A percentile compares a stretch with the other conserved stretches of the same genome.
phyloP scores from a whole-genome alignment of 2,113 vertebrate genomes.

The Lynx canadensis region DNA sequence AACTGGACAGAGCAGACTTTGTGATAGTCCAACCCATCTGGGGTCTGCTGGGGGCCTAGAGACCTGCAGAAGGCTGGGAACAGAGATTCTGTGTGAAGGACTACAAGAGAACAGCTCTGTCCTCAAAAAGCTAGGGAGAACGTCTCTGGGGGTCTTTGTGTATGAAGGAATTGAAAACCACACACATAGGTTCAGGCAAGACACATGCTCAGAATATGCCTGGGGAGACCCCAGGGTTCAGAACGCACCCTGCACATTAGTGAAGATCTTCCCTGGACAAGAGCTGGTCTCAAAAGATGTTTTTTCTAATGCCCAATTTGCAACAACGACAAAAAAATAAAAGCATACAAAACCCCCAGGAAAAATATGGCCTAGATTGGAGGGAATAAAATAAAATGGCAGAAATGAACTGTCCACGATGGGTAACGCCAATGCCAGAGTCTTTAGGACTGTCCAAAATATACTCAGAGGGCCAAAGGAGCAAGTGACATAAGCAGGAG shows the following conservation, averaged over 20 bases:
- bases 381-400: background rate
- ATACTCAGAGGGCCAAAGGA: background rate
- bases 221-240: background rate
- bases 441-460: background rate
- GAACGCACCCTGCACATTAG: too few species aligned
- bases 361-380: background rate
- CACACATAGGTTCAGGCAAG: background rate
- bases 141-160: background rate
- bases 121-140: background rate
- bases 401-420: background rate
- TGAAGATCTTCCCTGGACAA: background rate
- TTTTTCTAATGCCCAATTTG: background rate
- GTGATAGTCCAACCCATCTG: background rate
- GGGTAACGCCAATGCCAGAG: background rate
- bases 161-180: background rate
- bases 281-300: background rate
- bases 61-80: background rate
- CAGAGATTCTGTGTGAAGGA: fast-evolving
- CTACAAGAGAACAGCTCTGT: background rate
- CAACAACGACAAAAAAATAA: background rate
- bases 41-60: background rate
- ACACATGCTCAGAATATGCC: background rate
- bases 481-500: background rate
- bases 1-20: background rate
- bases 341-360: background rate